Percentiles rank a stretch among this genome's conserved stretches.
phyloP scores from a whole-genome alignment of 2,113 vertebrate genomes.

The Gorilla gorilla region DNA sequence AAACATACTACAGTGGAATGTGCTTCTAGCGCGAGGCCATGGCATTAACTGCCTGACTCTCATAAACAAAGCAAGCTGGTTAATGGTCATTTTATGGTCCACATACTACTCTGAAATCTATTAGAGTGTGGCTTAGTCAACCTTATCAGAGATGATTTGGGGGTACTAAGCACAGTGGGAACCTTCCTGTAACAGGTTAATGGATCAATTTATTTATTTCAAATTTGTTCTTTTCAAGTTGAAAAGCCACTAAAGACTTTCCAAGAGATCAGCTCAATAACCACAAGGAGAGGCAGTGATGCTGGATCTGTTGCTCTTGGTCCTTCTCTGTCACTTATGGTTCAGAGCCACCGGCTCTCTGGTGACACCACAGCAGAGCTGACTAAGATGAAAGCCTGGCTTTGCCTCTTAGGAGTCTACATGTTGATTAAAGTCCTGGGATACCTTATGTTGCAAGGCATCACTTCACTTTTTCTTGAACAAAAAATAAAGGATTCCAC shows the following conservation, averaged over 20 bases:
- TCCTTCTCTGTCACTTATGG: not conserved
- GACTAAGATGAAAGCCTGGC: not conserved
- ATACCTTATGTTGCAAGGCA: not conserved
- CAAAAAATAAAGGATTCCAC: not conserved
- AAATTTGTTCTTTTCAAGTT: conserved; percentile 67
- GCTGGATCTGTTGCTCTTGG: not conserved
- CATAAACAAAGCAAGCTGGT: conserved; percentile 15
- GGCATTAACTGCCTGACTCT: conserved; percentile 34
- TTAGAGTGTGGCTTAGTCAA: not conserved
- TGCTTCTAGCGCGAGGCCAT: not conserved
- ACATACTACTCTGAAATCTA: conserved; percentile 4
- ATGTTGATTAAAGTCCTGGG: not conserved
- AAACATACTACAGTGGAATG: not conserved
- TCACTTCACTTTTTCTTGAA: not conserved
- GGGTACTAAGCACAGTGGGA: conserved; percentile 22
- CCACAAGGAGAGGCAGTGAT: not conserved
- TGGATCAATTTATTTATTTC: conserved; percentile 68
- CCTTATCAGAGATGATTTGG: conserved; percentile 3
- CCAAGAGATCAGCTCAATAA: conserved; percentile 15
- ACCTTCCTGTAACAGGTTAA: conserved; percentile 64
- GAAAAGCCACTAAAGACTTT: conserved; percentile 62
- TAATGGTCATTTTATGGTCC: conserved; percentile 41
- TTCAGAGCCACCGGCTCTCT: not conserved
- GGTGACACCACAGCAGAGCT: not conserved
- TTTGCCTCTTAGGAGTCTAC: not conserved